Conservation (phyloP, 2,797 vertebrate genomes). For the Sardinella longiceps region DNA sequence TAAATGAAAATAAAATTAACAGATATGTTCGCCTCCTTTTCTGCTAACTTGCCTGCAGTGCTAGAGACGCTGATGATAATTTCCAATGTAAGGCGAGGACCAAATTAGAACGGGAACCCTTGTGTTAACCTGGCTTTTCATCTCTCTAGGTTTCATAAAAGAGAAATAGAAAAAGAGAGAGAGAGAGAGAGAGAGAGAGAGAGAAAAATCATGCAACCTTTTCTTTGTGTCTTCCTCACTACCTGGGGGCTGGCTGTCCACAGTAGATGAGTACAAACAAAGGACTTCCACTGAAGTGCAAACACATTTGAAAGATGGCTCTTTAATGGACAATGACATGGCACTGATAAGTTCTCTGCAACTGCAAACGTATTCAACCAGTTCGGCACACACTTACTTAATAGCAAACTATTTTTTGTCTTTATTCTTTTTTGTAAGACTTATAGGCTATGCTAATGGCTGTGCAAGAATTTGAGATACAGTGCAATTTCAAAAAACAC, state of each 20-base stretch:
- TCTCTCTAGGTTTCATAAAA: conserved; percentile 47
- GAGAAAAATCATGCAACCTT: conserved; percentile 57
- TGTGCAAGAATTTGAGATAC: not conserved
- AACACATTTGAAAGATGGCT: conserved; percentile 64
- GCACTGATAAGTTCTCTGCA: conserved; percentile 44
- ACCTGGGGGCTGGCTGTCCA: conserved; percentile 63
- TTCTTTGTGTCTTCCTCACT: conserved; percentile 57
- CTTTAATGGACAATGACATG: conserved; percentile 61
- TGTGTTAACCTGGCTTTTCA: conserved; percentile 56
- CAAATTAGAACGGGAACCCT: conserved; percentile 66
- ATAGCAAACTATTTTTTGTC: conserved; percentile 17
- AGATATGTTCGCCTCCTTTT: conserved; percentile 55
- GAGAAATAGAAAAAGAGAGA: not conserved
- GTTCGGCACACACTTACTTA: conserved; percentile 6
- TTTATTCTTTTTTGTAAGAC: not conserved
- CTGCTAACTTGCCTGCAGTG: conserved; percentile 70
- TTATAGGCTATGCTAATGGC: not conserved
- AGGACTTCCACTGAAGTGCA: conserved; percentile 59
- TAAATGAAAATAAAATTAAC: conserved; percentile 79
- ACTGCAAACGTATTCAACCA: conserved; percentile 43
- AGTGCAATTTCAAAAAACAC: not conserved
- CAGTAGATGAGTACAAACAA: conserved; percentile 55
- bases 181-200: not conserved
- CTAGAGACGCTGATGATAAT: conserved; percentile 70
- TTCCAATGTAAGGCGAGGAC: conserved; percentile 62